These are phyloP conservation scores for Monodelphis domestica DNA, from an alignment of 2,797 vertebrate genomes.

Conservation along the genomic window DNA sequence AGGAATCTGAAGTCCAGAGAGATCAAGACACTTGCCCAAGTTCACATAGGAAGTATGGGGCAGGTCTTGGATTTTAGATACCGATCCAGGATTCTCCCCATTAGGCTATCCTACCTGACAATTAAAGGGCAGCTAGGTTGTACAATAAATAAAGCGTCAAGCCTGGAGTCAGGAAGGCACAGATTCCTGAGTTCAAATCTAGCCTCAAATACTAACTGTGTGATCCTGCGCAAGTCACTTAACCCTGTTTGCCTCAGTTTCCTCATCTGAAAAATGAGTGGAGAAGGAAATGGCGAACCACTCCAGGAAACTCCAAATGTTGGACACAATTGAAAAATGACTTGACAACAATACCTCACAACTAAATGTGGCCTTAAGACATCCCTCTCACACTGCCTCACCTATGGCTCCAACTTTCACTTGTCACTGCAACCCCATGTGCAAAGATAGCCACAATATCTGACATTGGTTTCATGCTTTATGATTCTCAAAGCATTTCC, in stretches of 20 bases:
- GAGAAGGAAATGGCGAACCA: too few species aligned
- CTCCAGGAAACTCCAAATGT: too few species aligned
- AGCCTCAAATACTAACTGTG: too few species aligned
- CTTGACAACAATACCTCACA: too few species aligned
- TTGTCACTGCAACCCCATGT: not conserved
- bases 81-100: not conserved
- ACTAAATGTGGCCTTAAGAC: not conserved
- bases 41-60: not conserved
- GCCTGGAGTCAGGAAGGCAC: too few species aligned
- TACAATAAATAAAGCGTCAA: too few species aligned
- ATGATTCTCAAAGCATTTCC: not conserved
- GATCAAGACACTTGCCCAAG: not conserved
- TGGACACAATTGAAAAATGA: too few species aligned
- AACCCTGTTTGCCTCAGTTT: too few species aligned
- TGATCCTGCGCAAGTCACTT: too few species aligned
- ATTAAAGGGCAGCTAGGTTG: too few species aligned
- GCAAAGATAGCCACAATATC: not conserved
- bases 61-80: not conserved
- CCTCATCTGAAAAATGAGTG: too few species aligned
- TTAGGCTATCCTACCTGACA: not conserved
- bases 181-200: too few species aligned
- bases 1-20: not conserved
- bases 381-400: not conserved
- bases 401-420: not conserved
- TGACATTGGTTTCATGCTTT: not conserved